phyloP scores from a whole-genome alignment of 2,797 vertebrate genomes.

The Channallabes apus region DNA sequence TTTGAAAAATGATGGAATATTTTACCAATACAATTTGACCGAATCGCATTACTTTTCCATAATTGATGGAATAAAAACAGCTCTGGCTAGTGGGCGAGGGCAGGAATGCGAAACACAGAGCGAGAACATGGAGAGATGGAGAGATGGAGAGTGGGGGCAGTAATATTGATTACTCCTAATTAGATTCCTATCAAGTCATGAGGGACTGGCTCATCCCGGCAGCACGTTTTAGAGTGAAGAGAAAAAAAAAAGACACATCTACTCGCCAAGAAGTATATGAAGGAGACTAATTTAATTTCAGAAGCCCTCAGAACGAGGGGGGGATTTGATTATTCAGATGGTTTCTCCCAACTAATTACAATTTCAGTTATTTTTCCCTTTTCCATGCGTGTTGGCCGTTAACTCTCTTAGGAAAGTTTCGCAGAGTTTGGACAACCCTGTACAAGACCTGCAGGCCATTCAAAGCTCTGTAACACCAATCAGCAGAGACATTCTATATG shows the following conservation, averaged over 20 bases:
- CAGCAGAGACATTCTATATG: not conserved
- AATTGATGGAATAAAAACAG: slow-evolving; percentile 25
- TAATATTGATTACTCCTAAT: slow-evolving; percentile 81
- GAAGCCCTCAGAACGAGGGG: slow-evolving; percentile 72
- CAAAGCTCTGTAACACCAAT: not conserved
- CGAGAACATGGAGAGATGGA: slow-evolving; percentile 53
- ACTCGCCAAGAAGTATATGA: slow-evolving; percentile 70
- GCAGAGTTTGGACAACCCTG: slow-evolving; percentile 57
- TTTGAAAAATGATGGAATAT: slow-evolving; percentile 22
- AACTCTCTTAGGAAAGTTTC: slow-evolving; percentile 56
- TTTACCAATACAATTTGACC: slow-evolving; percentile 16
- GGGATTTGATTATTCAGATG: slow-evolving; percentile 78
- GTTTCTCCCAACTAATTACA: slow-evolving; percentile 78
- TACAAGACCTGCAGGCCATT: not conserved
- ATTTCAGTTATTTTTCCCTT: slow-evolving; percentile 60
- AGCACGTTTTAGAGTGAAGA: slow-evolving; percentile 69
- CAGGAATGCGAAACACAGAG: slow-evolving; percentile 42
- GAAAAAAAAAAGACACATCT: slow-evolving; percentile 53
- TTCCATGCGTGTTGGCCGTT: slow-evolving; percentile 59
- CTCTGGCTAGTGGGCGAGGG: slow-evolving; percentile 13
- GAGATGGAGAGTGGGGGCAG: slow-evolving; percentile 60
- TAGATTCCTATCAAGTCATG: slow-evolving; percentile 69
- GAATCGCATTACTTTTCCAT: slow-evolving; percentile 16
- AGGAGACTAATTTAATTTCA: slow-evolving; percentile 76
- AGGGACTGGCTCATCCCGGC: slow-evolving; percentile 66